Percentiles rank a stretch among this genome's conserved stretches.
Evolutionary conservation across 2,888 invertebrate genomes (phyloP).

Genomic region (Metalampra italica): DNA sequence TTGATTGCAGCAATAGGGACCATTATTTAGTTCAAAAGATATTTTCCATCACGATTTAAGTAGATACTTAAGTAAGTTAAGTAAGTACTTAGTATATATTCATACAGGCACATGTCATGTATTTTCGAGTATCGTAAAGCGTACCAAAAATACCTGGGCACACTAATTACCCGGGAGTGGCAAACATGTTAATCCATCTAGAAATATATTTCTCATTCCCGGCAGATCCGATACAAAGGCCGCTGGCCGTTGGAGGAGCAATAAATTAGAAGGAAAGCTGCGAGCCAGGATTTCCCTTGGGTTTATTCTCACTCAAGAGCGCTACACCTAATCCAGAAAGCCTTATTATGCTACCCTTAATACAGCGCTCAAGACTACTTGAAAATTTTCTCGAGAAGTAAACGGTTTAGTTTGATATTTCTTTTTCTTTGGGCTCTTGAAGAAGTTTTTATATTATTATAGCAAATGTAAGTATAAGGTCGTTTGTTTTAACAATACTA

Average conservation of each 20-base stretch:
- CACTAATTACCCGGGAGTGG: conserved; percentile 62
- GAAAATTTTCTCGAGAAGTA: conserved; percentile 71
- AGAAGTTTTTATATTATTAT: conserved; percentile 25
- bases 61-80: too few relatives aligned
- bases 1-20: too few relatives aligned
- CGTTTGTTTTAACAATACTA: not conserved
- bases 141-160: conserved; percentile 36
- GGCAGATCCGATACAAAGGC: conserved; percentile 74
- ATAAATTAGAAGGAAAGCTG: conserved; percentile 77
- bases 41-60: too few relatives aligned
- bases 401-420: conserved; percentile 53
- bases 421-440: conserved; percentile 27
- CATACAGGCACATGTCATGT: conserved; percentile 1
- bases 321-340: conserved; percentile 77
- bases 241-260: conserved; percentile 70
- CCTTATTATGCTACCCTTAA: conserved; percentile 78
- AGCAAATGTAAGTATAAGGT: conserved; percentile 6
- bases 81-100: not conserved
- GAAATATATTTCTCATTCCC: conserved; percentile 72
- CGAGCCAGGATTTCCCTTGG: conserved; percentile 76
- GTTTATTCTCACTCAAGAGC: conserved; percentile 78
- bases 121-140: not conserved
- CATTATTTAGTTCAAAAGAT: too few relatives aligned
- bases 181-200: conserved; percentile 69
- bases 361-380: conserved; percentile 76